A percentile compares a stretch with the other conserved stretches of the same genome.
These are phyloP conservation scores for Melanerpes aurifrons DNA, from an alignment of 2,113 vertebrate genomes.

Conservation along the genomic window DNA sequence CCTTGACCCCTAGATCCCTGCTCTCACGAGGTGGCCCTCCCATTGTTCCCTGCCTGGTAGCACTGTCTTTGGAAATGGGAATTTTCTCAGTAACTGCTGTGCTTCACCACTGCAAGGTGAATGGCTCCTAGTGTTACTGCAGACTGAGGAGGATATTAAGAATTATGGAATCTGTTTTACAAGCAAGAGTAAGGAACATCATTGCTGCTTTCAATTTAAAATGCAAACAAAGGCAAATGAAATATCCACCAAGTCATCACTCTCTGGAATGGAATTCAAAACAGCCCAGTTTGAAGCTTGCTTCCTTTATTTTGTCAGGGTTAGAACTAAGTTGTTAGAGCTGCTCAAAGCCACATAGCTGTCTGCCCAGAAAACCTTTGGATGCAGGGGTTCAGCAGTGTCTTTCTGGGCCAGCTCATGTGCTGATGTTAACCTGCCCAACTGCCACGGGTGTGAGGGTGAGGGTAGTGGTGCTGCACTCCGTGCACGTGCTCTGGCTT, in stretches of 20 bases:
- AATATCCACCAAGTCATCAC: neutral
- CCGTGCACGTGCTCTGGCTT: neutral
- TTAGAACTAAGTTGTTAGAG: too few relatives aligned
- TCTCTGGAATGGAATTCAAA: neutral
- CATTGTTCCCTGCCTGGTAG: neutral
- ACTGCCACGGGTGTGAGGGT: rapidly evolving
- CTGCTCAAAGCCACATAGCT: neutral
- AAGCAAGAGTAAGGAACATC: neutral
- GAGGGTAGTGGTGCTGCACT: too few relatives aligned
- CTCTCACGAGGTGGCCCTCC: neutral
- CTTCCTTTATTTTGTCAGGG: neutral
- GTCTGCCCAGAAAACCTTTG: neutral
- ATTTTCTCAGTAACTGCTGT: neutral
- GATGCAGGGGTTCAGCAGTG: neutral
- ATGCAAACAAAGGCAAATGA: neutral
- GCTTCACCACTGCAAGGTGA: neutral
- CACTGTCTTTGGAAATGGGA: neutral
- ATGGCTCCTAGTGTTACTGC: neutral
- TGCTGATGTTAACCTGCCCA: neutral
- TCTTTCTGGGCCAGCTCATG: neutral
- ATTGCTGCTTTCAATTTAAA: neutral
- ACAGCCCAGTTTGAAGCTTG: neutral
- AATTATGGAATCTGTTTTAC: neutral
- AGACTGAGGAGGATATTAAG: neutral
- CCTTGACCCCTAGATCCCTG: neutral